phyloP scores from a whole-genome alignment of 2,797 vertebrate species.

The Varecia variegata region DNA sequence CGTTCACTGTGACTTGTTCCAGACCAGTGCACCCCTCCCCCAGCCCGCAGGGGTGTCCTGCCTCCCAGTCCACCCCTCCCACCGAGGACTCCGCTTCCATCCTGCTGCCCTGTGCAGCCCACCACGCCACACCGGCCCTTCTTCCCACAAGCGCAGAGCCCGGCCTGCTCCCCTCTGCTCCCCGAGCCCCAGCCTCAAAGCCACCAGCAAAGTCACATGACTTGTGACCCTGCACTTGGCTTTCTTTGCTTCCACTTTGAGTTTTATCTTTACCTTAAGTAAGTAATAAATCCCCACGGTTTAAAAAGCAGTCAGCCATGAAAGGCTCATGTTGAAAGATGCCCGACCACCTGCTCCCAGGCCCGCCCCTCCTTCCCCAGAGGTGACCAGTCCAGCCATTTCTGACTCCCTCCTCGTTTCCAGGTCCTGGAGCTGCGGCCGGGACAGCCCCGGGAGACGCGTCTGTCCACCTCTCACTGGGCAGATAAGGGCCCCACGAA shows the following conservation, averaged over 20 bases:
- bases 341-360: background rate
- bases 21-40: background rate
- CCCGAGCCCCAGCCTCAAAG: background rate
- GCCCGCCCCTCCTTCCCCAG: too few relatives aligned
- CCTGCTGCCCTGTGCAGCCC: background rate
- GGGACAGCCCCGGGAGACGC: too few relatives aligned
- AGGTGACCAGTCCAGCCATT: background rate
- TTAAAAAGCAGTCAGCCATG: background rate
- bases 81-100: too few relatives aligned
- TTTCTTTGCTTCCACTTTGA: background rate
- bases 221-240: background rate
- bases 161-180: background rate
- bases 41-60: background rate
- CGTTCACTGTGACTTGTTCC: background rate
- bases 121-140: too few relatives aligned
- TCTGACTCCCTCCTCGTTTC: background rate
- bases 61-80: background rate
- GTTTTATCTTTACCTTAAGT: background rate
- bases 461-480: background rate
- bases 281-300: background rate
- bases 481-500: background rate
- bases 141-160: background rate
- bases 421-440: background rate
- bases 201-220: background rate
- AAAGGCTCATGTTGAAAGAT: background rate